Percentiles rank a stretch among this genome's conserved stretches.
These are phyloP conservation scores for Zaprionus capensis DNA, from an alignment of 1,140 invertebrate genomes.

Conservation along the genomic window DNA sequence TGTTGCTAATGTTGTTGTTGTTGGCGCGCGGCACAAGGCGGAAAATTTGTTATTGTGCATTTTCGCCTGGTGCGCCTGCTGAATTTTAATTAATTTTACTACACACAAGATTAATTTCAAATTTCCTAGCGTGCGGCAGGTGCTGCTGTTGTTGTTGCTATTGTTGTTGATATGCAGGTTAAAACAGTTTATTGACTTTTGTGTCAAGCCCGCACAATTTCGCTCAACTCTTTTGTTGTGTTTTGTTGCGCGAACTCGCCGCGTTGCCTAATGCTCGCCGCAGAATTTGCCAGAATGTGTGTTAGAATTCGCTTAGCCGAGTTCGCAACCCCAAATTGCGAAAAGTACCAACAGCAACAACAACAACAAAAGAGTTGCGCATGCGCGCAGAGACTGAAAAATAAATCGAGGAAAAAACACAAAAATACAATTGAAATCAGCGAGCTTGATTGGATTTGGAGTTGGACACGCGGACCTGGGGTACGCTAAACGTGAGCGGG, in stretches of 20 bases:
- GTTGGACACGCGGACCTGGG: constrained; percentile 20
- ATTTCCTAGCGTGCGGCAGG: constrained; percentile 52
- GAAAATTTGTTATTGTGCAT: constrained; percentile 78
- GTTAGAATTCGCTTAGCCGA: constrained; percentile 52
- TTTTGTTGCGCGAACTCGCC: constrained; percentile 21
- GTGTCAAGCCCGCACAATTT: constrained; percentile 44
- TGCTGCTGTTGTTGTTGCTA: constrained; percentile 44
- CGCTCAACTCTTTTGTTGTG: constrained; percentile 25
- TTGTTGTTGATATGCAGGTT: constrained; percentile 61
- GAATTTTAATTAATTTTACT: constrained; percentile 71
- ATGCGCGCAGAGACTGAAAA: constrained; percentile 32
- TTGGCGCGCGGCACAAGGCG: constrained; percentile 52
- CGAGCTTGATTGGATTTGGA: constrained; percentile 46
- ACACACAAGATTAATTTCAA: constrained; percentile 53
- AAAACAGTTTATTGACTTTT: constrained; percentile 79
- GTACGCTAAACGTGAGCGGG: constrained; percentile 40
- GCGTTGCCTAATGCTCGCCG: constrained; percentile 24
- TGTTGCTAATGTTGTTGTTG: constrained; percentile 21
- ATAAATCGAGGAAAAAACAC: background rate
- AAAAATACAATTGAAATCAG: constrained; percentile 17
- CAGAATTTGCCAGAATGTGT: constrained; percentile 58
- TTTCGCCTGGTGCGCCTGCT: constrained; percentile 58
- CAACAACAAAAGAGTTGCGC: constrained; percentile 56
- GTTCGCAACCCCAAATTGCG: constrained; percentile 55
- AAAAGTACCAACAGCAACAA: constrained; percentile 34